Base-by-base conservation (phyloP, 1,140 invertebrate species). In the Temnothorax curvispinosus region DNA sequence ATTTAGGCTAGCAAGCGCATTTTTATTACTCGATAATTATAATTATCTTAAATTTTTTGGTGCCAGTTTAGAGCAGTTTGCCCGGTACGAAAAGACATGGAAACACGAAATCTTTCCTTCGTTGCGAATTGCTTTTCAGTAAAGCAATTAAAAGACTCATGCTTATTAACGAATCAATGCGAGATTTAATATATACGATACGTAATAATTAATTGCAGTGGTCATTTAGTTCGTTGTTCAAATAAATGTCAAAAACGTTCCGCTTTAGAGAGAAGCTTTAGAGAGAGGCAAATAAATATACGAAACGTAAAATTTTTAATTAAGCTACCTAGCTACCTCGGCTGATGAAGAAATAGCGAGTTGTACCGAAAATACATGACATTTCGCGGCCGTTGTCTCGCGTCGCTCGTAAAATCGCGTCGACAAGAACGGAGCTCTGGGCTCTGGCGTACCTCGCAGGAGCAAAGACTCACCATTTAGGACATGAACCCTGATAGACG, bases 401-500 rank as follows among this genome's bases (percentile, higher is more conserved):
- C 15, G 21, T 60, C 41, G 52, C 69, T 62, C 69, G 54, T 84
- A 75, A 84, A 84, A 50, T 27, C 56, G 44, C 41, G 13, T 5
- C 41, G 65, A 69, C 8, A 38, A 76, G 38, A 15, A 27, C n/a
- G 6, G 35, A 56, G 35, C 3, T 35, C 4, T n/a, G 21, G 13
- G 35, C 3, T 35, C 4, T n/a, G 21, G 13, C 3, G 35, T 1
- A 6, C 15, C 15, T 62, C 41, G 7, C n/a, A 62, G 21, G 41
- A 76, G 64, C 52, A 82, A 87, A 86, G 54, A 92, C 97, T 96
- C 96, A 98, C 98, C 98, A 94, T 98, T 98, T 90, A 98, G 96
- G 90, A 99, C 98, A 95, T 98, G 98, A 82, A 99, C 97, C 89
- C 97, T 96, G 92, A 98, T 97, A 92, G 97, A 98, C 92, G 98